Evolutionary conservation across 2,888 invertebrate species (phyloP).

Genomic region (Trissoscelio sp.): DNA sequence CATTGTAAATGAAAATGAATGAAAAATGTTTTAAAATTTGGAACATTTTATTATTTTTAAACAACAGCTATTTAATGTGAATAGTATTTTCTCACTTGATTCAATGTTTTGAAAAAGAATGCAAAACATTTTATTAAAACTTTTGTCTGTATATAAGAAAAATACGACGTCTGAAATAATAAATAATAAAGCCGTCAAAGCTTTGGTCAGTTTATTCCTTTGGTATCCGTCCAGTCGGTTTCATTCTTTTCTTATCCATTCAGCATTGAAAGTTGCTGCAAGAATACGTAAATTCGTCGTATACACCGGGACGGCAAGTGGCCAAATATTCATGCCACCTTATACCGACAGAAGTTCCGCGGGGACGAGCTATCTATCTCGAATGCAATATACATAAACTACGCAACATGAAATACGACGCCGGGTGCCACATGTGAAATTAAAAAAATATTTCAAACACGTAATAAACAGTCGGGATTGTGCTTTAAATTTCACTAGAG

Average conservation of each 20-base stretch:
- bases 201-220: conserved; percentile 64
- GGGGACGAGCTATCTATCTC: conserved; percentile 34
- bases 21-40: too few species aligned
- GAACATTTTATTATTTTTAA: too few species aligned
- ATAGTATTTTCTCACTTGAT: too few species aligned
- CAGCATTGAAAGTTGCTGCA: conserved; percentile 56
- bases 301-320: conserved; percentile 71
- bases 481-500: conserved; percentile 13
- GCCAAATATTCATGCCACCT: conserved; percentile 78
- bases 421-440: conserved; percentile 13
- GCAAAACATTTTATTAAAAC: too few species aligned
- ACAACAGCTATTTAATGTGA: too few species aligned
- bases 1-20: too few species aligned
- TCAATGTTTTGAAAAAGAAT: too few species aligned
- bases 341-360: conserved; percentile 58
- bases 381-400: conserved; percentile 44
- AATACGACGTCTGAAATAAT: conserved; percentile 23
- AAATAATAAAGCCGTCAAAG: conserved; percentile 9
- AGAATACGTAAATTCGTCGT: conserved; percentile 71
- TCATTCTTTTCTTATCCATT: conserved; percentile 61
- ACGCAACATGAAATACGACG: conserved; percentile 16
- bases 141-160: too few species aligned
- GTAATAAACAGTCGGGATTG: conserved; percentile 31
- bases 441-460: conserved; percentile 26
- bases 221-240: conserved; percentile 63